These are phyloP conservation scores for Chelon auratus DNA, from an alignment of 2,797 vertebrate species.

Conservation along the genomic window DNA sequence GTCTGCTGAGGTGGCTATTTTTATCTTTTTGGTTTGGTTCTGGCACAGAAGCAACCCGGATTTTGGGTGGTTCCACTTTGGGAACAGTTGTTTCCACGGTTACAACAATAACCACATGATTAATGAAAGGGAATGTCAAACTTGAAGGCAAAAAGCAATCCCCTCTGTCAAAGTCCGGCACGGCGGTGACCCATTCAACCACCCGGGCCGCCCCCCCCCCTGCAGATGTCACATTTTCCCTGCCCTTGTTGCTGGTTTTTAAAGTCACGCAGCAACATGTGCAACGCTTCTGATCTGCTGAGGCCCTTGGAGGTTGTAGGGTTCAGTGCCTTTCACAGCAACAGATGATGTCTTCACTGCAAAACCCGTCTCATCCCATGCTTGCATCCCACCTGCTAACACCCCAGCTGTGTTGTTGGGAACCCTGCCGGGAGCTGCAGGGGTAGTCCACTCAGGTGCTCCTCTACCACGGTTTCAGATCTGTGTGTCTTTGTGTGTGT, in stretches of 20 bases:
- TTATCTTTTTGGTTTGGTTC: constrained; percentile 2
- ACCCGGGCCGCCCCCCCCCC: not conserved
- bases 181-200: not conserved
- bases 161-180: not conserved
- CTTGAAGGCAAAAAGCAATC: not conserved
- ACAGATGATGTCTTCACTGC: not conserved
- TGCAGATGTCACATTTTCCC: constrained; percentile 4
- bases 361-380: constrained; percentile 11
- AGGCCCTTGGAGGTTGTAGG: constrained; percentile 1
- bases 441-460: constrained; percentile 28
- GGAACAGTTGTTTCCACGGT: not conserved
- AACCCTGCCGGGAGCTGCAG: constrained; percentile 45
- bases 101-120: not conserved
- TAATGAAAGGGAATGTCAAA: not conserved
- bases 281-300: constrained; percentile 11
- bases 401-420: constrained; percentile 41
- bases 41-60: not conserved
- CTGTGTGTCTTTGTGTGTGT: not conserved
- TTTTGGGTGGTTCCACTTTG: not conserved
- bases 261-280: constrained; percentile 7
- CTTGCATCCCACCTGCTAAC: constrained; percentile 42
- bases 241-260: not conserved
- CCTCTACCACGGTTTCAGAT: constrained; percentile 6
- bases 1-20: not conserved
- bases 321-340: constrained; percentile 9